Evolutionary conservation across 2,888 invertebrate genomes (phyloP).

Genomic region (Drosophila testacea): DNA sequence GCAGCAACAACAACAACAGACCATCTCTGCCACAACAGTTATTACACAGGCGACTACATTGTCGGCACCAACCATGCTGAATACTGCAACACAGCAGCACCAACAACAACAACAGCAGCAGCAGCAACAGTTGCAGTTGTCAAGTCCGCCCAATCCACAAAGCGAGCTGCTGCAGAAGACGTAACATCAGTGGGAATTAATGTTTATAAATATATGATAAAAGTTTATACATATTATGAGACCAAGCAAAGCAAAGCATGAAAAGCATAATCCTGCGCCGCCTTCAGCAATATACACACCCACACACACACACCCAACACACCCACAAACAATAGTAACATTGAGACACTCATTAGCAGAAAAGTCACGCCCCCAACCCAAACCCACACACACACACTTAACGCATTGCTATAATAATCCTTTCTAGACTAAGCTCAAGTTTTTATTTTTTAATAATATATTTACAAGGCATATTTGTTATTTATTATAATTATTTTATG

Average conservation of each 20-base stretch:
- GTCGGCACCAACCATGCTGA: slow-evolving; percentile 82
- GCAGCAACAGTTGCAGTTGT: slow-evolving; percentile 68
- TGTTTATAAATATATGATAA: slow-evolving; percentile 85
- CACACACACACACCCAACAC: slow-evolving; percentile 30
- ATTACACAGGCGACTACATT: slow-evolving; percentile 83
- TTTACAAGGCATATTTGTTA: slow-evolving; percentile 70
- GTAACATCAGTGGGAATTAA: slow-evolving; percentile 86
- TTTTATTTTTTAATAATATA: slow-evolving; percentile 42
- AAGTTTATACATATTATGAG: slow-evolving; percentile 77
- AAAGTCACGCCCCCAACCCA: background rate
- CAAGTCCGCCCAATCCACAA: slow-evolving; percentile 85
- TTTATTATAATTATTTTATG: slow-evolving; percentile 56
- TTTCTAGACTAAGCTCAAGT: slow-evolving; percentile 45
- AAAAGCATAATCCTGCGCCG: slow-evolving; percentile 39
- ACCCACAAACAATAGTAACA: slow-evolving; percentile 34
- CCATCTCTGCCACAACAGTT: slow-evolving; percentile 83
- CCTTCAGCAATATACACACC: slow-evolving; percentile 18
- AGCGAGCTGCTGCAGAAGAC: slow-evolving; percentile 85
- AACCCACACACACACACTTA: slow-evolving; percentile 10
- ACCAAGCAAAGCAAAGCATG: slow-evolving; percentile 73
- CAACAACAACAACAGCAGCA: slow-evolving; percentile 44
- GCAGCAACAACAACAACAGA: slow-evolving; percentile 79
- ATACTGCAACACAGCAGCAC: slow-evolving; percentile 49
- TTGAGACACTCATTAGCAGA: slow-evolving; percentile 14
- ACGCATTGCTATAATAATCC: slow-evolving; percentile 33